Evolutionary conservation across 2,113 vertebrate species (phyloP), one percentile per base, ranked within the genome.

Genomic region (Varanus salvator): DNA sequence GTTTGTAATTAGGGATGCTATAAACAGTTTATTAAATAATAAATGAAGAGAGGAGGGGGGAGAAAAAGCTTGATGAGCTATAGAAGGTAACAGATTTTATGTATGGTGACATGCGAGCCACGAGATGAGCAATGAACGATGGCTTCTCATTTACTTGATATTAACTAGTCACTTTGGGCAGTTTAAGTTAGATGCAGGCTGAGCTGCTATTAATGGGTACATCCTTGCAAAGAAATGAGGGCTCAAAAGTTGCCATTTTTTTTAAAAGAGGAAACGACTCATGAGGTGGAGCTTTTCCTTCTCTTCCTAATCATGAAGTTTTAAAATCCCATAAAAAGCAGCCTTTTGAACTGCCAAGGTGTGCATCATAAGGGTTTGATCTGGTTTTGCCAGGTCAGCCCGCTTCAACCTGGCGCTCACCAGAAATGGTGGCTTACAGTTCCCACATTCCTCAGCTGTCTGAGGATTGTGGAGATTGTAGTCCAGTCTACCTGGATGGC

Each of bases 21-120:
- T 96, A 93, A 95, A 75, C 93, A 93, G 83, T 95, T 97, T 96
- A 96, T 96, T 97, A 95, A 97, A 97, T 97, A 97, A 97, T 97
- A 95, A 94, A 97, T 96, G 96, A 97, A 97, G 94, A 83, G 66
- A 64, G 17, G 60, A 64, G 60, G 60, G 66, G 64, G 66, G 66
- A 84, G 38, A 64, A 85, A 91, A 95, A 89, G 0, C 86, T 72
- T 91, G 95, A 95, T 44, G 85, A 95, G 84, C 84, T 90, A 89
- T 66, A 92, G 92, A 93, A 87, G 86, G 89, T 85, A 84, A 57
- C 92, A 88, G 93, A 87, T 92, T 95, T 95, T 92, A 87, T 52
- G 57, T 44, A 0, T 25, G 23, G 92, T 88, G 94, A 92, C 92
- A 60, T 1, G 78, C 4, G 74, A 90, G 34, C 74, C 90, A 85